Base-by-base conservation (phyloP, 2,888 invertebrate genomes). In the Creontiades dilutus region DNA sequence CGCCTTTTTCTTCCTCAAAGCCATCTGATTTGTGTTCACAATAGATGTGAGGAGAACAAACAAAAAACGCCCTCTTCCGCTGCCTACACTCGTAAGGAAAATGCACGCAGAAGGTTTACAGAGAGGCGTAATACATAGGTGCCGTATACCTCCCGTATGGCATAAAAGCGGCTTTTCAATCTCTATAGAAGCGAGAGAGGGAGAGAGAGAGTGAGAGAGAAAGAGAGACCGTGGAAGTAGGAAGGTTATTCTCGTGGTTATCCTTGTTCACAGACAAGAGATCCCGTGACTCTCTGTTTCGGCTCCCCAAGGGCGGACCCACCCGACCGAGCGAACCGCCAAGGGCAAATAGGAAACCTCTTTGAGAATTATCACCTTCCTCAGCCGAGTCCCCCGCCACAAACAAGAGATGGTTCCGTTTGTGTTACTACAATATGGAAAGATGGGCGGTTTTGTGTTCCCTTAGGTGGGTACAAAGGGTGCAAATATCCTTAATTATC, bases 201-300 rank as follows among this genome's bases (percentile, higher is more conserved):
- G 48, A 48, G 48, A 52, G 16, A 37, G 37, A 7, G 7, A n/a
- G 0, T n/a, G n/a, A 57, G n/a, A 57, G 0, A n/a, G 0, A 57
- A 57, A n/a, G 2, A 57, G 23, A 23, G 2, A 11, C 68, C 23
- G 27, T 68, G 23, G 68, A 68, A 68, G 68, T 23, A 68, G 68
- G 68, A 68, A 68, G 68, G 68, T 27, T 68, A 27, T 68, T 68
- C 27, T 13, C n/a, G 19, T 27, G 68, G 68, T 68, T 52, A 68
- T 68, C 68, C 68, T 68, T 68, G 68, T 68, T n/a, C 68, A 23
- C 68, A 68, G 68, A 68, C 68, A 68, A 68, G 68, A 68, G 68
- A 23, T 68, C 11, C 27, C 4, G 52, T 0, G 57, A 57, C 57
- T 57, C 57, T 57, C 68, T 68, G 7, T 68, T 68, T 68, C 68